Conservation (phyloP, 1,140 invertebrate species). For the Meloidogyne floridensis region DNA sequence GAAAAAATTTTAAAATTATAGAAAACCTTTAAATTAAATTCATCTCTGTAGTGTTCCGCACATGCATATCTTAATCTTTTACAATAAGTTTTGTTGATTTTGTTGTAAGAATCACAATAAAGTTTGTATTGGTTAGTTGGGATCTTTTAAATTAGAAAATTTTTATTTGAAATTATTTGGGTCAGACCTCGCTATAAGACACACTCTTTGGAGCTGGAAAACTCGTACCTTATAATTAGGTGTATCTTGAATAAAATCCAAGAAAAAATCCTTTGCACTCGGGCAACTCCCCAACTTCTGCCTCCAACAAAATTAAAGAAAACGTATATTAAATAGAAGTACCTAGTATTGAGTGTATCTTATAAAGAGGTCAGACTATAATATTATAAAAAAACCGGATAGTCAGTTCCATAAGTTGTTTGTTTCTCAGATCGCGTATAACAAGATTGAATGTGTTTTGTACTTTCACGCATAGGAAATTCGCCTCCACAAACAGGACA, state of each 20-base stretch:
- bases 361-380: too few relatives aligned
- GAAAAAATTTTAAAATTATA: background rate
- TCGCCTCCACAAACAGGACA: constrained; percentile 54
- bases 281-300: too few relatives aligned
- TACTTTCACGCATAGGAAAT: constrained; percentile 30
- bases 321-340: too few relatives aligned
- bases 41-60: constrained; percentile 87
- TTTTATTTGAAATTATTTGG: background rate
- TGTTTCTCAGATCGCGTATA: constrained; percentile 85
- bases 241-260: too few relatives aligned
- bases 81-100: constrained; percentile 84
- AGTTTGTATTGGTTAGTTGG: constrained; percentile 70
- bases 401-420: constrained; percentile 83
- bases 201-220: too few relatives aligned
- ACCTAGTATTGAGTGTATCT: too few relatives aligned
- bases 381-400: constrained; percentile 2
- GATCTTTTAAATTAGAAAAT: constrained; percentile 36
- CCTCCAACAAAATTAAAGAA: too few relatives aligned
- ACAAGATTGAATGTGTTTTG: constrained; percentile 68
- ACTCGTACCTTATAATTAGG: too few relatives aligned
- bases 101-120: constrained; percentile 96
- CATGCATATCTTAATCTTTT: constrained; percentile 91
- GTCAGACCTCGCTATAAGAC: too few relatives aligned
- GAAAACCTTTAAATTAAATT: constrained; percentile 72
- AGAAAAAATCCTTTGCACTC: too few relatives aligned